Base-by-base conservation (phyloP, 2,888 invertebrate genomes). In the Nebria brevicollis region DNA sequence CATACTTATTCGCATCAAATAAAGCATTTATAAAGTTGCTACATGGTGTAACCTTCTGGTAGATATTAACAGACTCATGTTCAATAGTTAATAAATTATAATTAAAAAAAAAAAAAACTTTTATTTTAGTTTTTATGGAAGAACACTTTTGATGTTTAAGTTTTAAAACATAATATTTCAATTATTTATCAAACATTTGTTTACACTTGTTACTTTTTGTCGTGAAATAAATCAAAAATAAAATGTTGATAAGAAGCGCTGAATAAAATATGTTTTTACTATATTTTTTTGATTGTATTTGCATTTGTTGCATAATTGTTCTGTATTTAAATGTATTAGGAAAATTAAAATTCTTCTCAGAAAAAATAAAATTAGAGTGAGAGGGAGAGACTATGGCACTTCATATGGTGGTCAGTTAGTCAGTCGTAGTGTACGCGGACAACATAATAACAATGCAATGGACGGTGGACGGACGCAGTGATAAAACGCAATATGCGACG, bases 401-500 rank as follows among this genome's bases (percentile, higher is more conserved):
- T 54, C 54, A 54, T 54, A 54, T 54, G 54, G 11, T 54, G 13
- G 54, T 54, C 54, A 11, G 54, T 8, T 8, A 54, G 54, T 13
- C 11, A 54, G 54, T 11, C 11, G 8, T 2, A 54, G 54, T 11
- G 7, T 6, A 54, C 54, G 68, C 68, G 68, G 68, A 68, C 68
- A 70, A 70, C 70, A 70, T 70, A 70, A 70, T 70, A 70, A 70
- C 70, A 34, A 25, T 25, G 68, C 68, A 68, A 26, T 68, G 68
- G 43, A 6, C 8, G 68, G 42, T 73, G 70, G 70, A 70, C 70
- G 70, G 70, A 70, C 70, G 70, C 10, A 70, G 70, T 70, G 15
- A 70, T 70, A 70, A 70, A 70, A 70, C 70, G 70, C 73, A 43
- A 43, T 73, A 73, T 43, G 73, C 73, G 73, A 73, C 73, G 42